Percentiles rank a stretch among this genome's conserved stretches.
These are phyloP conservation scores for Tiliqua scincoides DNA, from an alignment of 2,113 vertebrate species.

Conservation along the genomic window DNA sequence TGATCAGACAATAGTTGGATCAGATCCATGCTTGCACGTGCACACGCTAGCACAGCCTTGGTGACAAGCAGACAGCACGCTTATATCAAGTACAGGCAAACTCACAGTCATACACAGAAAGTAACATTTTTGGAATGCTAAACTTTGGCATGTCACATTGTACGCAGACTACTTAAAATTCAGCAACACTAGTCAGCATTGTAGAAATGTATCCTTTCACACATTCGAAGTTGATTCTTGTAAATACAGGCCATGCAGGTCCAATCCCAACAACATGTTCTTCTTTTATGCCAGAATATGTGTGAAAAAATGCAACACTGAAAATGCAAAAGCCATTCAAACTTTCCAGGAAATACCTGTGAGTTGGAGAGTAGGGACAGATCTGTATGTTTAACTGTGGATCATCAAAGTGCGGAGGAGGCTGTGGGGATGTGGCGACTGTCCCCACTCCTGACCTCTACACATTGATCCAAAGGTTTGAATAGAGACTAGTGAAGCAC, in stretches of 20 bases:
- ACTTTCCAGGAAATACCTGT: too few relatives aligned
- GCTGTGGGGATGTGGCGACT: too few relatives aligned
- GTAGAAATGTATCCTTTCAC: not conserved
- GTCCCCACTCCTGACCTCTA: too few relatives aligned
- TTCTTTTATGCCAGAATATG: not conserved
- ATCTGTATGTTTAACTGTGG: too few relatives aligned
- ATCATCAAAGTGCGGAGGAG: too few relatives aligned
- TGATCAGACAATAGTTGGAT: slow-evolving; percentile 74
- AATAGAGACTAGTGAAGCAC: too few relatives aligned
- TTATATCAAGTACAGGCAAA: not conserved
- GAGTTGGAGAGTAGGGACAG: too few relatives aligned
- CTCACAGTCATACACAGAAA: not conserved
- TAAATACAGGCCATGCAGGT: not conserved
- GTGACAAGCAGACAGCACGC: not conserved
- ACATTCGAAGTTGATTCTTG: not conserved
- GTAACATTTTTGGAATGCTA: not conserved
- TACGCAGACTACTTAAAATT: too few relatives aligned
- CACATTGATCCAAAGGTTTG: too few relatives aligned
- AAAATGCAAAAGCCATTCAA: not conserved
- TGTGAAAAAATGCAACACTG: not conserved
- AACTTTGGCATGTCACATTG: too few relatives aligned
- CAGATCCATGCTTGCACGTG: slow-evolving; percentile 17
- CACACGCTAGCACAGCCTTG: not conserved
- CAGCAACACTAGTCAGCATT: not conserved
- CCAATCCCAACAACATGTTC: not conserved